Evolutionary conservation across 2,888 invertebrate species (phyloP), one percentile per base, ranked within the genome.

Genomic region (Cenopis cana): DNA sequence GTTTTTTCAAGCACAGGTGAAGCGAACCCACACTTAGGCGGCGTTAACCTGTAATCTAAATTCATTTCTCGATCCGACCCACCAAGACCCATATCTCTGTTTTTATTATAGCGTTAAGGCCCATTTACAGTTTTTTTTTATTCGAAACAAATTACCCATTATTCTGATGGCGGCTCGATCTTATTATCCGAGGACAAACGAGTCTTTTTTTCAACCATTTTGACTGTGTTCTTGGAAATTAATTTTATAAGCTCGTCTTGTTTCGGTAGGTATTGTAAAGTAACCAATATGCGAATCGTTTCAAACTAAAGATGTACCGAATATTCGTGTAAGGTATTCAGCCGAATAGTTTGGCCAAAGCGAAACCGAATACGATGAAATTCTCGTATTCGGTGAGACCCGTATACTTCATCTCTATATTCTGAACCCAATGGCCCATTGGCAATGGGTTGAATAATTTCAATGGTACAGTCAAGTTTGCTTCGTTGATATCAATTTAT

Each of bases 41-140:
- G 91, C 93, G 90, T 89, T 92, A 93, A 92, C 93, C 90, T 93
- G 88, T 93, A 93, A 93, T 93, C 93, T 93, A 93, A 93, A 93
- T 93, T 93, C 92, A 93, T 93, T 93, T 93, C 90, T 93, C 89
- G 92, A 90, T 88, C 89, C 91, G 88, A 90, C 90, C 91, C 89
- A 91, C 89, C 86, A 86, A 54, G 82, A 83, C 83, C 88, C 88
- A 89, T 91, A 90, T 89, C 89, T 93, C 88, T 86, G 89, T 92
- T 93, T 91, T 93, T 93, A 93, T 93, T 93, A 93, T 87, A 90
- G 90, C 87, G 88, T 89, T 87, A 86, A 86, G 88, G 85, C 86
- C 91, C 92, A 91, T 93, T 93, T 91, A 91, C 91, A 83, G 89
- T 87, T 89, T 91, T 91, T 38, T 76, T 93, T 91, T 91, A 86